Base-by-base conservation (phyloP, 2,888 invertebrate genomes). In the Amphipoea oculea region DNA sequence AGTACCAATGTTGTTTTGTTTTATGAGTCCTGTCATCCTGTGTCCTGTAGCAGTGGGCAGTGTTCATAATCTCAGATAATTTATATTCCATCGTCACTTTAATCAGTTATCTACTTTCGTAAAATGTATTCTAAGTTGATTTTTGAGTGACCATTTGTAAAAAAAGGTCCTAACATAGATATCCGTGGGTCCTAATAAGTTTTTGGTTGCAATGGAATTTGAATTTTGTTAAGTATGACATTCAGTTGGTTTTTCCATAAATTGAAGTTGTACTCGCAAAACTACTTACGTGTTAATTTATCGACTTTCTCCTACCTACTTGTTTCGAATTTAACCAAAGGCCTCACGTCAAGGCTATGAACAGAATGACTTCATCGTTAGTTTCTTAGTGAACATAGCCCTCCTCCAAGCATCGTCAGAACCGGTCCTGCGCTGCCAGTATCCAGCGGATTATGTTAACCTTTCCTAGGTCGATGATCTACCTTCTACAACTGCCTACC, bases 391-490 rank as follows among this genome's bases (percentile, higher is more conserved):
- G 7, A n/a, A 23, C 14, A 23, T 66, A 23, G 9, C 6, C 14
- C 2, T 40, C 40, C 2, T 54, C 36, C 17, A 63, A 20, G 4
- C n/a, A 5, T 17, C 48, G 2, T 36, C 70, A 40, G 12, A 48
- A 69, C 73, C 11, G 62, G 51, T 63, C 9, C 2, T 51, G 1
- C n/a, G 23, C 45, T n/a, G 14, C n/a, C 20, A 9, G 9, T 4
- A 54, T 29, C 36, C 9, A 45, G 17, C 4, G 17, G 12, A n/a
- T n/a, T n/a, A 14, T 6, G 0, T 23, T 54, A 20, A 66, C 65
- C 78, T 54, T 66, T 11, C 7, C n/a, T 42, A 57, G 78, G n/a
- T 57, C 60, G 12, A 51, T 60, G 48, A 78, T 60, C 79, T 40
- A 51, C 2, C 14, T 45, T 54, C 23, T 42, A 48, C 4, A 48